Evolutionary conservation across 2,888 invertebrate genomes (phyloP).

Genomic region (Alsophila aescularia): DNA sequence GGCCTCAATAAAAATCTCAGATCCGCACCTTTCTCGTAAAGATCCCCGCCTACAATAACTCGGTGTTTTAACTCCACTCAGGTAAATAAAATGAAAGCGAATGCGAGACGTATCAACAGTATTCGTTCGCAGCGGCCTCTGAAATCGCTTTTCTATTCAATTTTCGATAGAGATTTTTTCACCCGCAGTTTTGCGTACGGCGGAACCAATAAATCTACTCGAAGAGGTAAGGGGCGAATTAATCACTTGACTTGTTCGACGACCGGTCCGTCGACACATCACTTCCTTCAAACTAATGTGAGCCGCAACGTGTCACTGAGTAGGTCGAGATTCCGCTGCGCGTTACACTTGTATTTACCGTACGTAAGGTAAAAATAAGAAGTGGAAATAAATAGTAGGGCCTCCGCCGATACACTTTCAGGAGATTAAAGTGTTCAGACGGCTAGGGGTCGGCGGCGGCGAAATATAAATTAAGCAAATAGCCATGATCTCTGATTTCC

Average conservation of each 20-base stretch:
- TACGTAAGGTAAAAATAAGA: constrained; percentile 80
- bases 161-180: constrained; percentile 84
- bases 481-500: constrained; percentile 55
- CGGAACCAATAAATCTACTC: constrained; percentile 83
- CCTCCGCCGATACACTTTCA: constrained; percentile 75
- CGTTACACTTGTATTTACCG: constrained; percentile 63
- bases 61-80: constrained; percentile 53
- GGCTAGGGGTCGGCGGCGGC: constrained; percentile 55
- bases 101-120: constrained; percentile 69
- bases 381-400: constrained; percentile 79
- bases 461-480: constrained; percentile 72
- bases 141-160: constrained; percentile 84
- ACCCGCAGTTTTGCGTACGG: constrained; percentile 83
- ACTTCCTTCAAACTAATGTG: constrained; percentile 48
- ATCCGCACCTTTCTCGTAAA: constrained; percentile 25
- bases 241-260: constrained; percentile 76
- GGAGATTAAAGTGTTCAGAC: constrained; percentile 78
- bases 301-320: constrained; percentile 45
- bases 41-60: constrained; percentile 35
- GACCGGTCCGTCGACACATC: constrained; percentile 64
- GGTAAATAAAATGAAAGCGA: constrained; percentile 72
- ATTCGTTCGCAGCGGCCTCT: constrained; percentile 67
- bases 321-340: constrained; percentile 54
- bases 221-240: constrained; percentile 83
- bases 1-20: constrained; percentile 25